Conservation (phyloP, 2,888 invertebrate genomes). For the Philaethria dido region DNA sequence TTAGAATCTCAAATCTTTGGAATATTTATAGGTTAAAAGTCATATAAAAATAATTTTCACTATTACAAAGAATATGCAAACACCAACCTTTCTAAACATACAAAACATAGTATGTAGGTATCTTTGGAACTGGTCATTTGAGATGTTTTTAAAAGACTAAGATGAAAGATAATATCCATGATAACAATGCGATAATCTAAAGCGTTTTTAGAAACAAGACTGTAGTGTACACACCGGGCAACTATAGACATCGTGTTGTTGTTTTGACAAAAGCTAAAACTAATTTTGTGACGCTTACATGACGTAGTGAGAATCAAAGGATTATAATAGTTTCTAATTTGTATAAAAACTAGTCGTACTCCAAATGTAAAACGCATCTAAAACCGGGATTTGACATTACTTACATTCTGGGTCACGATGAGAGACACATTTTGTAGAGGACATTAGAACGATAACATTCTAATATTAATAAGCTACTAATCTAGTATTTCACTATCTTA, state of each 20-base stretch:
- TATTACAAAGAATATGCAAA: slow-evolving; percentile 43
- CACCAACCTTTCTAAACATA: slow-evolving; percentile 72
- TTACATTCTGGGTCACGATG: slow-evolving; percentile 74
- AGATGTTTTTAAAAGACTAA: slow-evolving; percentile 54
- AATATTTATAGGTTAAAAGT: slow-evolving; percentile 30
- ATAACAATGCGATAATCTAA: slow-evolving; percentile 73
- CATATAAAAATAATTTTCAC: slow-evolving; percentile 33
- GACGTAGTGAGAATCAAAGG: not conserved
- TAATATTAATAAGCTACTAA: slow-evolving; percentile 42
- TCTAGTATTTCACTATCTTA: slow-evolving; percentile 57
- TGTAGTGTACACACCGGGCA: slow-evolving; percentile 47
- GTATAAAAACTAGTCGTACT: slow-evolving; percentile 30
- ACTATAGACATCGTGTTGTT: slow-evolving; percentile 51
- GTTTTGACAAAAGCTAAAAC: slow-evolving; percentile 44
- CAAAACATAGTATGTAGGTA: slow-evolving; percentile 66
- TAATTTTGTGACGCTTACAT: slow-evolving; percentile 16
- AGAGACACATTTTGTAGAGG: slow-evolving; percentile 58
- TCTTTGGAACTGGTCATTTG: slow-evolving; percentile 51
- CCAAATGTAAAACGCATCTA: slow-evolving; percentile 60
- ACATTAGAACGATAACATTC: slow-evolving; percentile 41
- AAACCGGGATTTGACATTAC: slow-evolving; percentile 80
- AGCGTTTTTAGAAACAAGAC: slow-evolving; percentile 53
- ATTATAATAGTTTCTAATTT: slow-evolving; percentile 17
- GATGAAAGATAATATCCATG: slow-evolving; percentile 71
- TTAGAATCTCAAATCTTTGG: not conserved